Evolutionary conservation across 2,113 vertebrate genomes (phyloP).

Genomic region (Kryptolebias marmoratus): DNA sequence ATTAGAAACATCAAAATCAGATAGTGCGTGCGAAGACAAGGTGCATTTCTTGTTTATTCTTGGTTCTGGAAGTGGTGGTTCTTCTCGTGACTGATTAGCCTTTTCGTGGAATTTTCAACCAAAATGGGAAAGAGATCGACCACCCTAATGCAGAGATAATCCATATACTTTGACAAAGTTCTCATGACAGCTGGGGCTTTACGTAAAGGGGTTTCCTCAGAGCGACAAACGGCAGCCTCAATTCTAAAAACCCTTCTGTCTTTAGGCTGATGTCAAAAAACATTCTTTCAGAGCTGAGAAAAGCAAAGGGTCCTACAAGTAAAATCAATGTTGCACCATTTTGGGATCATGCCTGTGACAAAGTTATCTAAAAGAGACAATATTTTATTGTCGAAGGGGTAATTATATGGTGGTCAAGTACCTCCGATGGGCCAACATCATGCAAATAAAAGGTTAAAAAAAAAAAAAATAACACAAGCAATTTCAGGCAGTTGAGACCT

Average conservation of each 20-base stretch:
- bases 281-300: neutral
- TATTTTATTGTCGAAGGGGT: too few species aligned
- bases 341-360: neutral
- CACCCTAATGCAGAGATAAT: neutral
- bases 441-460: too few species aligned
- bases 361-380: neutral
- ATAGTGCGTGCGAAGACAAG: constrained; percentile 36
- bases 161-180: neutral
- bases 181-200: neutral
- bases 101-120: neutral
- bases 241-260: too few species aligned
- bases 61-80: neutral
- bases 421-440: too few species aligned
- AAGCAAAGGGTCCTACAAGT: neutral
- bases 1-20: constrained; percentile 58
- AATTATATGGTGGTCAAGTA: too few species aligned
- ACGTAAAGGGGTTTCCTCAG: neutral
- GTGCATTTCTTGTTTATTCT: constrained; percentile 22
- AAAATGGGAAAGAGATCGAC: neutral
- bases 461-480: too few species aligned
- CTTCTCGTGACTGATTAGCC: constrained; percentile 5
- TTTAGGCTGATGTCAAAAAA: neutral
- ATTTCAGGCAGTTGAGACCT: too few species aligned
- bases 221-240: neutral
- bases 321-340: neutral